Evolutionary conservation across 2,113 vertebrate genomes (phyloP), one percentile per base, ranked within the genome.

Genomic region (Tyrannus savana): DNA sequence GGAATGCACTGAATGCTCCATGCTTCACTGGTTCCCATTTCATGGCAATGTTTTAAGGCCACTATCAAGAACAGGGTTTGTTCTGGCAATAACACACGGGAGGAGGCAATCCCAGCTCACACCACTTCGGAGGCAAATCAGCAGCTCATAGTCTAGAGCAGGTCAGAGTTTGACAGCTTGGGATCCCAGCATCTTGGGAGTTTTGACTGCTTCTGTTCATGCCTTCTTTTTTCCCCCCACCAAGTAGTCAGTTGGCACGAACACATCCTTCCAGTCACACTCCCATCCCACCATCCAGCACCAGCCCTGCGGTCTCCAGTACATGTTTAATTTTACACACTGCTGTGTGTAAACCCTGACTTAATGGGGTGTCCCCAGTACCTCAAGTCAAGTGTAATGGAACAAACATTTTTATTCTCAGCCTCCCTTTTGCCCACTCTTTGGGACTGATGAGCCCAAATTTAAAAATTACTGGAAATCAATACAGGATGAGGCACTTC

Each of bases 381-480:
- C 1, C 2, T 64, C 7, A 89, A 84, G 23, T 25, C 49, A 62
- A 63, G 50, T 0, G 0, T 13, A 23, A 49, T 2, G 4, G 81
- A 73, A 64, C 22, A 37, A 79, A 55, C 31, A 12, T 19, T 50
- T 73, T 42, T 7, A n/a, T 31, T 39, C 66, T 68, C 56, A 41
- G 2, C 74, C 47, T 79, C 14, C 3, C 18, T 76, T 25, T 73
- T 76, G 53, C 73, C 35, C 25, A 1, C 13, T 28, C 22, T 44
- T 39, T 22, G n/a, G 73, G 13, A 19, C 18, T 71, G 35, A 7
- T 2, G 18, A 71, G 39, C 55, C 64, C 59, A 53, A 37, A 46
- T 72, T 22, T 56, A 24, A 79, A n/a, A 66, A 37, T 8, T 13
- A 23, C 25, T 81, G 50, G 69, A 39, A 76, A 46, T 15, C 46